Evolutionary conservation across 37 sponge, comb jelly and placozoan species (phyloP), one percentile per base, ranked within the genome.

Genomic region (Tethya wilhelma): DNA sequence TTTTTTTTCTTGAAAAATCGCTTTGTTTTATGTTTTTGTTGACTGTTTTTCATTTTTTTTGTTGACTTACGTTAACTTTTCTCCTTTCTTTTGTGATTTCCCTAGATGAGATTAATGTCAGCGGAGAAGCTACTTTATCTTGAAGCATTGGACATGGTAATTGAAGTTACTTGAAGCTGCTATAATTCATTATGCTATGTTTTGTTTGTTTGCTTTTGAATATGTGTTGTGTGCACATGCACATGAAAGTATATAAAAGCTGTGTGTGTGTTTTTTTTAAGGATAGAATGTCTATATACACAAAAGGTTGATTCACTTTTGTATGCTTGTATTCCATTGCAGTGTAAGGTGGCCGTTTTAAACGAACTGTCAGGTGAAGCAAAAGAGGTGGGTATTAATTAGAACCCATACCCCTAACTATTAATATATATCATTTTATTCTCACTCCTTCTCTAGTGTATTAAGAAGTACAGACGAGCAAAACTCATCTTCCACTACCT

Each of bases 71-170:
- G n/a, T n/a, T n/a, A n/a, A n/a, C n/a, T n/a, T n/a, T n/a, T n/a
- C n/a, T n/a, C n/a, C n/a, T n/a, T n/a, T n/a, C n/a, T n/a, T n/a
- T n/a, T n/a, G n/a, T n/a, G n/a, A n/a, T n/a, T n/a, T n/a, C n/a
- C n/a, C 44, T 59, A n/a, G 38, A 30, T 23, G 38, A 20, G n/a
- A n/a, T n/a, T n/a, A 17, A 72, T 87, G 29, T 79, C 81, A 65
- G 87, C 87, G 14, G 87, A 87, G 60, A 63, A 46, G 44, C 66
- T 87, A 44, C 72, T 87, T 0, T 80, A 56, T 30, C 55, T 79
- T 12, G 81, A 87, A 45, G 87, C 81, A 57, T 36, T 87, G 43
- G 87, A 87, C 40, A 79, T 80, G 81, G 86, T 86, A 44, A 71
- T 78, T 38, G 20, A 38, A 1, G 11, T 43, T 28, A 2, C 38